Evolutionary conservation across 2,797 vertebrate genomes (phyloP).

Genomic region (Alca torda): DNA sequence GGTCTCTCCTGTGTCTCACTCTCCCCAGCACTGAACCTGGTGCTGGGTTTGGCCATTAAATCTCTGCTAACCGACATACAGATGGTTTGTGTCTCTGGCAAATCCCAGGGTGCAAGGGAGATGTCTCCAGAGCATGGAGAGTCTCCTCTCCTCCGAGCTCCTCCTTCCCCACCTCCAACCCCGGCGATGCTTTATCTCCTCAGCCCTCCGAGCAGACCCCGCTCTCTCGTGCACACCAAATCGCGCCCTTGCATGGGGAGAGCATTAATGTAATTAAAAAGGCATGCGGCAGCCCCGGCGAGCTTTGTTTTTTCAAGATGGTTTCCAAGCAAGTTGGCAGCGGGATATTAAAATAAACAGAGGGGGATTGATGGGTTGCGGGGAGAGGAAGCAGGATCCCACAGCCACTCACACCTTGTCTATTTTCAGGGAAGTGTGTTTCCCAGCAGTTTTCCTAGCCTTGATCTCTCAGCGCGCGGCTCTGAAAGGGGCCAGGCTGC

Average conservation of each 20-base stretch:
- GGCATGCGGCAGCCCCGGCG: constrained; percentile 38
- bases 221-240: background rate
- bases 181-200: background rate
- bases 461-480: background rate
- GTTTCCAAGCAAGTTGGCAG: constrained; percentile 66
- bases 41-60: constrained; percentile 20
- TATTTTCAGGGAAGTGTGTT: constrained; percentile 62
- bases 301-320: constrained; percentile 67
- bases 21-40: constrained; percentile 3
- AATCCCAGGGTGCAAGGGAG: constrained; percentile 37
- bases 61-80: background rate
- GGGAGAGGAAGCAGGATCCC: constrained; percentile 67
- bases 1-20: background rate
- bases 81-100: constrained; percentile 58
- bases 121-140: constrained; percentile 22
- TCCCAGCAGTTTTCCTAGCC: constrained; percentile 52
- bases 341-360: constrained; percentile 74
- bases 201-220: background rate
- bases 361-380: constrained; percentile 57
- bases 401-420: constrained; percentile 67
- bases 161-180: constrained; percentile 44
- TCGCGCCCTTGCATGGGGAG: background rate
- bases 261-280: constrained; percentile 68
- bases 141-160: background rate
- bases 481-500: constrained; percentile 35